phyloP scores from a whole-genome alignment of 2,113 vertebrate genomes.

The Pandion haliaetus region DNA sequence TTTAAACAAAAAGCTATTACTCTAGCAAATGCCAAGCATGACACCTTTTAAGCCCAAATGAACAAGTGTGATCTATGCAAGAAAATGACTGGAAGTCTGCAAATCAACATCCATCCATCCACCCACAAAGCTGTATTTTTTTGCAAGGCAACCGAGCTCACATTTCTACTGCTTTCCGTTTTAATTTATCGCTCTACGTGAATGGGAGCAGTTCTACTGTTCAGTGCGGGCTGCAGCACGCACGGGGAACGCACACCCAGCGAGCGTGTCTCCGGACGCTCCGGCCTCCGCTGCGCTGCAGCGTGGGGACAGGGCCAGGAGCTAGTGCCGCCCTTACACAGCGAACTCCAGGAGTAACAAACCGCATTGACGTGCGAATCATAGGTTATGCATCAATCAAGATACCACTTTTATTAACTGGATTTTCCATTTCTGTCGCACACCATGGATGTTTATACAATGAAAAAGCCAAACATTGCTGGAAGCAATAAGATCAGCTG shows the following conservation, averaged over 20 bases:
- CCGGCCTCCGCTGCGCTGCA: neutral
- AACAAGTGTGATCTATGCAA: rapidly evolving
- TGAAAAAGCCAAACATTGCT: conserved; percentile 67
- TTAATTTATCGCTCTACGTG: neutral
- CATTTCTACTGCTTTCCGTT: neutral
- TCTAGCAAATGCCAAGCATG: no score
- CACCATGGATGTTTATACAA: conserved; percentile 69
- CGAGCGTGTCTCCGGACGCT: rapidly evolving
- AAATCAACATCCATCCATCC: rapidly evolving
- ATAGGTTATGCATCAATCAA: conserved; percentile 45
- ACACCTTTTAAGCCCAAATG: neutral
- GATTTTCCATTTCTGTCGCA: conserved; percentile 69
- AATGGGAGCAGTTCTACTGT: rapidly evolving
- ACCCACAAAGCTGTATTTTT: no score
- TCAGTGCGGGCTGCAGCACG: rapidly evolving
- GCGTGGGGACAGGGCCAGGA: rapidly evolving
- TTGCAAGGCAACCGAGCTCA: neutral
- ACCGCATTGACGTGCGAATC: neutral
- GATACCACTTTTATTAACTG: conserved; percentile 74
- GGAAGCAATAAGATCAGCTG: conserved; percentile 64
- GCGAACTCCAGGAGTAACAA: neutral
- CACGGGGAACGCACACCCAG: rapidly evolving
- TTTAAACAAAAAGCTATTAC: neutral
- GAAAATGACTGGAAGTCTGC: neutral
- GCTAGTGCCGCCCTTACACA: neutral